phyloP scores from a whole-genome alignment of 2,888 invertebrate genomes.

The Metallyticus violacea region DNA sequence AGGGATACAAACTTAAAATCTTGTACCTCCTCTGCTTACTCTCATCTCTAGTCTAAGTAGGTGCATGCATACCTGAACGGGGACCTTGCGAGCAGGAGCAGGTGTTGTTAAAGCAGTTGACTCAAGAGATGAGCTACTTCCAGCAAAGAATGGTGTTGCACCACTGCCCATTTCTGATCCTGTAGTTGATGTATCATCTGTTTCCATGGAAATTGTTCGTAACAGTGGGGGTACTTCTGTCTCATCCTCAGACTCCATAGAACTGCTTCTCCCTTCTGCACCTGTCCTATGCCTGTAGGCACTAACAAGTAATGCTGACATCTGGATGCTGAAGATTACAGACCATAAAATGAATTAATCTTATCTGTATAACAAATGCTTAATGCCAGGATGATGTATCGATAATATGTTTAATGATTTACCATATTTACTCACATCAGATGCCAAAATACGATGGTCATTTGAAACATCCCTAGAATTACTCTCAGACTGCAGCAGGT shows the following conservation, averaged over 20 bases:
- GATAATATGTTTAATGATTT: no score
- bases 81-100: slow-evolving; percentile 32
- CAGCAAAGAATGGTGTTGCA: slow-evolving; percentile 32
- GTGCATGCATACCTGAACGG: slow-evolving; percentile 34
- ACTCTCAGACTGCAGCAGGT: no score
- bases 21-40: neutral
- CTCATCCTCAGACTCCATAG: slow-evolving; percentile 55
- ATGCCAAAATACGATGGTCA: no score
- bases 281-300: slow-evolving; percentile 34
- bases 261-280: slow-evolving; percentile 50
- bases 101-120: slow-evolving; percentile 50
- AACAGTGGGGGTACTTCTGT: slow-evolving; percentile 54
- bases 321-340: neutral
- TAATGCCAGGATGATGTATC: no score
- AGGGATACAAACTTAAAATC: neutral
- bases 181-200: slow-evolving; percentile 42
- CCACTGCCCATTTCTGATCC: slow-evolving; percentile 27
- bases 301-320: neutral
- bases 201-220: slow-evolving; percentile 61
- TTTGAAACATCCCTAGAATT: no score
- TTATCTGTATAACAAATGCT: no score
- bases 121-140: slow-evolving; percentile 51
- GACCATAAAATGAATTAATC: no score
- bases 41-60: neutral
- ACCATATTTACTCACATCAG: no score